Conservation (phyloP, 2,113 vertebrate species). For the Dissostichus mawsoni region DNA sequence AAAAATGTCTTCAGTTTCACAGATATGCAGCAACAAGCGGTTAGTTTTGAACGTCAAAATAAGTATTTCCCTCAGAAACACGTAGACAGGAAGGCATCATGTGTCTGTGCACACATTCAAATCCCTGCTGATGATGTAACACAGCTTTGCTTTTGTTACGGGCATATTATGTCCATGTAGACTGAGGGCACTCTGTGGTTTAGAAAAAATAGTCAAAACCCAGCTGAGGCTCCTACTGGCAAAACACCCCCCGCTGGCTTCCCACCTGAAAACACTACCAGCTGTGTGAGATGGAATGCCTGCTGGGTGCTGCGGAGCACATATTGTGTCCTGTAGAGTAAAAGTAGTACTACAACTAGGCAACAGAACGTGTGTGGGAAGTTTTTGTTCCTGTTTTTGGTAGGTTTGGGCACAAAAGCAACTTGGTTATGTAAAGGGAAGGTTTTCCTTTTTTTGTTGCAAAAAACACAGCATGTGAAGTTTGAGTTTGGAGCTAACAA, state of each 20-base stretch:
- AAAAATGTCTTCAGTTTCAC: not conserved
- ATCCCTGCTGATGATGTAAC: no score
- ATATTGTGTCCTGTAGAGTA: constrained; percentile 14
- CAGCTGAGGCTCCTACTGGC: not conserved
- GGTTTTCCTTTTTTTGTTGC: no score
- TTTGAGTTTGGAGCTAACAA: no score
- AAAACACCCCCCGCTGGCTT: constrained; percentile 22
- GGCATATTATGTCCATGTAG: not conserved
- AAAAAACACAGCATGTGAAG: not conserved
- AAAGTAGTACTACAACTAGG: not conserved
- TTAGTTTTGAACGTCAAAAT: no score
- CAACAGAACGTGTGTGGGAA: not conserved
- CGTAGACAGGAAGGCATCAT: not conserved
- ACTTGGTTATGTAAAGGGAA: constrained; percentile 1
- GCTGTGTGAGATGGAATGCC: constrained; percentile 3
- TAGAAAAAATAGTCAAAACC: not conserved
- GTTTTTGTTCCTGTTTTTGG: not conserved
- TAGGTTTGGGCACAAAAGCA: not conserved
- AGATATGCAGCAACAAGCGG: no score
- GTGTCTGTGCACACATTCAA: no score
- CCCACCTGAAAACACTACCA: constrained; percentile 33
- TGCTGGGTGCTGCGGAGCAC: constrained; percentile 25
- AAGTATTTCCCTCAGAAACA: not conserved
- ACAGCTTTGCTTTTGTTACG: no score
- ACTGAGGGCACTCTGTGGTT: not conserved